Evolutionary conservation across 2,797 vertebrate species (phyloP).

Genomic region (Eremophila alpestris): DNA sequence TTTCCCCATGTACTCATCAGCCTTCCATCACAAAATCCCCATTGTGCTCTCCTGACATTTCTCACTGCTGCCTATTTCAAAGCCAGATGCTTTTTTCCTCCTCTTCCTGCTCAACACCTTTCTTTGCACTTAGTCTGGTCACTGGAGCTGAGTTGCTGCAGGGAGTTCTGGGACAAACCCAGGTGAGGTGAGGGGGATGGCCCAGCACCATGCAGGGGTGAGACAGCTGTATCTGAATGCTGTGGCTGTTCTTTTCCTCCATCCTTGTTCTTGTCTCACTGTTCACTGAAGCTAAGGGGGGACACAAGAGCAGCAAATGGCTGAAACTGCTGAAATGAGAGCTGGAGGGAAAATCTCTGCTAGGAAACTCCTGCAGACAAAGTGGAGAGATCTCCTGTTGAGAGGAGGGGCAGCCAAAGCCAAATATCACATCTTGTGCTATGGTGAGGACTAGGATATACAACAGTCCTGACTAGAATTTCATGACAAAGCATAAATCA

Average conservation of each 20-base stretch:
- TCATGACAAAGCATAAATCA: not conserved
- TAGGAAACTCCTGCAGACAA: not conserved
- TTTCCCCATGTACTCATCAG: not conserved
- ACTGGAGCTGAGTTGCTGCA: not conserved
- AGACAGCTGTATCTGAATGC: not conserved
- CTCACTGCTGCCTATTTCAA: not conserved
- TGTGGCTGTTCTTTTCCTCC: not conserved
- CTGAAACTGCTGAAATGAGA: not conserved
- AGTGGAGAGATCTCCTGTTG: not conserved
- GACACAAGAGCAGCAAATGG: not conserved
- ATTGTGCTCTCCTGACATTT: not conserved
- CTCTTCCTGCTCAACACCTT: fast-evolving
- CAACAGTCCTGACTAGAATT: not conserved
- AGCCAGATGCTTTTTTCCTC: not conserved
- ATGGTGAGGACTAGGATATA: not conserved
- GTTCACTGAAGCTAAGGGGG: not conserved
- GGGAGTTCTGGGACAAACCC: not conserved
- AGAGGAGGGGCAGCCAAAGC: not conserved
- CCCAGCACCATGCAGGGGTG: not conserved
- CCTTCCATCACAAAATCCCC: not conserved
- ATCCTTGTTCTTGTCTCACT: not conserved
- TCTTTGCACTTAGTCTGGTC: not conserved
- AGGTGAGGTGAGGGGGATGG: not conserved
- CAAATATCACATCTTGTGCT: not conserved
- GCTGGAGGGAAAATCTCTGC: not conserved